Percentiles rank a stretch among this genome's conserved stretches.
These are phyloP conservation scores for Deroptyus accipitrinus DNA, from an alignment of 2,113 vertebrate genomes.

Conservation along the genomic window DNA sequence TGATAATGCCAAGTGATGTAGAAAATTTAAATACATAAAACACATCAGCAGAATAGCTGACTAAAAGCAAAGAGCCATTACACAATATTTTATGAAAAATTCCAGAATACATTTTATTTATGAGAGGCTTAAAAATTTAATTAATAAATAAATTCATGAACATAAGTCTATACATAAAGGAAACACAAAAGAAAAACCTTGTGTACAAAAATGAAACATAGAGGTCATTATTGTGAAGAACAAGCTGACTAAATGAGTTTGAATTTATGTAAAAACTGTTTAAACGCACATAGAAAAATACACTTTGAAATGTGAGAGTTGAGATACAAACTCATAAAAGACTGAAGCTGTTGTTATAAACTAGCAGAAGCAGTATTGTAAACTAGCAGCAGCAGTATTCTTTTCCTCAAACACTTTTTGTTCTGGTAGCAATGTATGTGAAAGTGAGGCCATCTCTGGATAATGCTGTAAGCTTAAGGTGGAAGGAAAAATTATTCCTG, in stretches of 20 bases:
- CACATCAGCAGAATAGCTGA: constrained; percentile 45
- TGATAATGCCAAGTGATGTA: constrained; percentile 51
- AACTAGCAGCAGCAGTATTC: neutral
- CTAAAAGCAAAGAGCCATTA: constrained; percentile 58
- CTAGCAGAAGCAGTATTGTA: neutral
- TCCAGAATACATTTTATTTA: constrained; percentile 59
- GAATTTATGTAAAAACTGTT: neutral
- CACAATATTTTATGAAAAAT: constrained; percentile 50
- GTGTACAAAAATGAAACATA: neutral
- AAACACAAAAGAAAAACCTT: constrained; percentile 4
- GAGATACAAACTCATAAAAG: neutral
- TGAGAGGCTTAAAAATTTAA: constrained; percentile 61
- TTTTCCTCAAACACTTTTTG: neutral
- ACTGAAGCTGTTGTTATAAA: neutral
- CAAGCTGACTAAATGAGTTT: neutral
- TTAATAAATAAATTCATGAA: constrained; percentile 64
- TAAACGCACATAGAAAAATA: neutral
- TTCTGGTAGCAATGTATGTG: neutral
- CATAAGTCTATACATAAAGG: constrained; percentile 41
- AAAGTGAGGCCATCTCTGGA: neutral
- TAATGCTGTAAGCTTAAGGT: neutral
- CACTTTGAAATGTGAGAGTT: neutral
- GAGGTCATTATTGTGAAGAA: neutral
- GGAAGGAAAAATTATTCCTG: neutral
- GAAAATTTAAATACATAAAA: constrained; percentile 55